Percentiles rank a stretch among this genome's conserved stretches.
Evolutionary conservation across 2,113 vertebrate species (phyloP).

Genomic region (Gymnogyps californianus): DNA sequence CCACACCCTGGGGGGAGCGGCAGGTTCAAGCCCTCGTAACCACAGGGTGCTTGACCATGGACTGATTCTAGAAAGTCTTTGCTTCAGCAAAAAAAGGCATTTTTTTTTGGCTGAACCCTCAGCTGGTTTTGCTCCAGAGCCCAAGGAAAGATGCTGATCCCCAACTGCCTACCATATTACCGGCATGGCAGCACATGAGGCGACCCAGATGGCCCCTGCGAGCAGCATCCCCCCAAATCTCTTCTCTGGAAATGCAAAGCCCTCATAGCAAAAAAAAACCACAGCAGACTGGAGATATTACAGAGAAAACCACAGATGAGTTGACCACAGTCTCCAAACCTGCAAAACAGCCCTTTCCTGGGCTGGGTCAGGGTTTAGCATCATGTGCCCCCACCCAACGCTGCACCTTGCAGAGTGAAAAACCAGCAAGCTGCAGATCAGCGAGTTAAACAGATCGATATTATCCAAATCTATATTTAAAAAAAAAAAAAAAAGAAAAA

Average conservation of each 20-base stretch:
- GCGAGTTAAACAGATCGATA: not conserved
- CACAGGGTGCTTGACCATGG: not conserved
- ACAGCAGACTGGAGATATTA: not conserved
- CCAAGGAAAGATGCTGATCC: not conserved
- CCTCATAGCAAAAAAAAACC: not conserved
- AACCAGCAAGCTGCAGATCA: not conserved
- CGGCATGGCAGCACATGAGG: fast-evolving
- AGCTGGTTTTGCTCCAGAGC: not conserved
- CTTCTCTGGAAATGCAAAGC: not conserved
- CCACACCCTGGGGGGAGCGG: not conserved
- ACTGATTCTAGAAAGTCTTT: not conserved
- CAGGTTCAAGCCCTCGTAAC: not conserved
- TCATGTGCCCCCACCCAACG: fast-evolving
- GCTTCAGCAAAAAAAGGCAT: not conserved
- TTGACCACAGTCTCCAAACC: not conserved
- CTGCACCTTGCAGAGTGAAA: not conserved
- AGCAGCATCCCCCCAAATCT: not conserved
- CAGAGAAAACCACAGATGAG: not conserved
- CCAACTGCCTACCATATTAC: not conserved
- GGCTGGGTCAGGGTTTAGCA: not conserved
- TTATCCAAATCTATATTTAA: not conserved
- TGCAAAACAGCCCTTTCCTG: not conserved
- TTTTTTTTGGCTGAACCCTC: not conserved
- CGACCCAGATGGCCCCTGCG: fast-evolving
- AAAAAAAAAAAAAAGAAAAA: not conserved